Conservation (phyloP, 2,888 invertebrate species). For the Drosophila infuscata region DNA sequence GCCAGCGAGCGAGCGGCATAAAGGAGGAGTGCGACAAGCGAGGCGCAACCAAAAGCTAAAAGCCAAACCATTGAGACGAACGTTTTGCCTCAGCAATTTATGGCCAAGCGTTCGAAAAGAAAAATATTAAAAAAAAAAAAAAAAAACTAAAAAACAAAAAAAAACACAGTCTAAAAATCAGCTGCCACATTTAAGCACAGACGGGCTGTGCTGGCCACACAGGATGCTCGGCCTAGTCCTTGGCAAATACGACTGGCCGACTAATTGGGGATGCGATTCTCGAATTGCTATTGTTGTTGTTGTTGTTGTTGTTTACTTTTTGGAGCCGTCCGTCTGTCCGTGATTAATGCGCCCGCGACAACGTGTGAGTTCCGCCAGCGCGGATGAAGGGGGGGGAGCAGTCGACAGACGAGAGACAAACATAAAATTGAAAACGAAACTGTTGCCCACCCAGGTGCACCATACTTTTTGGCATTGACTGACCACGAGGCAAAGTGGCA, state of each 20-base stretch:
- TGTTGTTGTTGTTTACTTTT: slow-evolving; percentile 33
- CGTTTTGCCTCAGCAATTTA: slow-evolving; percentile 75
- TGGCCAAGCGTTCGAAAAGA: slow-evolving; percentile 52
- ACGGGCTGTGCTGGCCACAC: slow-evolving; percentile 54
- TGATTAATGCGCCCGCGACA: slow-evolving; percentile 78
- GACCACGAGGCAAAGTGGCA: slow-evolving; percentile 26
- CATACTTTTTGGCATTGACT: slow-evolving; percentile 50
- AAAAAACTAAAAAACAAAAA: neutral
- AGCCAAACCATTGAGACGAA: slow-evolving; percentile 71
- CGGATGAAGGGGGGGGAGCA: slow-evolving; percentile 44
- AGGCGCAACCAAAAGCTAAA: slow-evolving; percentile 73
- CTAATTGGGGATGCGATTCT: slow-evolving; percentile 57
- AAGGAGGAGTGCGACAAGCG: slow-evolving; percentile 76
- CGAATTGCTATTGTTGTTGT: slow-evolving; percentile 14
- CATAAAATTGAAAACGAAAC: slow-evolving; percentile 77
- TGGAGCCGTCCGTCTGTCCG: slow-evolving; percentile 46
- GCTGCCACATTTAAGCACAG: slow-evolving; percentile 16
- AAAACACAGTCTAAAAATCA: slow-evolving; percentile 12
- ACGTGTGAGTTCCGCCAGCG: slow-evolving; percentile 75
- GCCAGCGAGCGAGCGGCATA: slow-evolving; percentile 68
- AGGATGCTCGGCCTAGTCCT: slow-evolving; percentile 47
- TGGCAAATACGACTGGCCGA: slow-evolving; percentile 45
- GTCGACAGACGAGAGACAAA: slow-evolving; percentile 57
- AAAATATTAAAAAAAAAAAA: slow-evolving; percentile 4
- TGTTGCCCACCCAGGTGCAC: slow-evolving; percentile 72